phyloP scores from a whole-genome alignment of 2,888 invertebrate species.

The Machimus atricapillus region DNA sequence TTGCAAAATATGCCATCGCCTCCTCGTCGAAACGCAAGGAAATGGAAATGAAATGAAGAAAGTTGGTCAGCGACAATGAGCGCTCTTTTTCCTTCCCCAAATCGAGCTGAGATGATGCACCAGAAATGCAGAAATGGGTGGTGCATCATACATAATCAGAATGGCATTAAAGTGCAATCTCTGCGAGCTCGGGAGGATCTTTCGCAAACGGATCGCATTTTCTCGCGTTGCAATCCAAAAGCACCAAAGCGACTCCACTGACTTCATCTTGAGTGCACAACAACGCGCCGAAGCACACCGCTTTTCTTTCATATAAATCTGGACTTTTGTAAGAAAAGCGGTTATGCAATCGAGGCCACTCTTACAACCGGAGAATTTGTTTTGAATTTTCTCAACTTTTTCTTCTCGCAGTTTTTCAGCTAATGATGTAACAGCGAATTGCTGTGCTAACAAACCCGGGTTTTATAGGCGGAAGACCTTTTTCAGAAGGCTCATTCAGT shows the following conservation, averaged over 20 bases:
- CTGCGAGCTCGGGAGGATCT: not conserved
- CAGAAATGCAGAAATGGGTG: not conserved
- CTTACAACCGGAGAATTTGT: constrained; percentile 6
- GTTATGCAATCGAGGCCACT: constrained; percentile 9
- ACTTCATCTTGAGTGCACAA: not conserved
- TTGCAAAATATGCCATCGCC: constrained; percentile 20
- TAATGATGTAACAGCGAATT: not conserved
- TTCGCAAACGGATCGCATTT: not conserved
- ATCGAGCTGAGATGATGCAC: not conserved
- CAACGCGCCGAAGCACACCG: not conserved
- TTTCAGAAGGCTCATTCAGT: not conserved
- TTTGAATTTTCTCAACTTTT: constrained; percentile 5
- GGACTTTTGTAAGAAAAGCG: not conserved
- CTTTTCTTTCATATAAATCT: not conserved
- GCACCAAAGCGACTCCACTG: not conserved
- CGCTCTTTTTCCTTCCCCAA: not conserved
- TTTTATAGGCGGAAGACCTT: not conserved
- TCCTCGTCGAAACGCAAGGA: not conserved
- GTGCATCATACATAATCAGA: not conserved
- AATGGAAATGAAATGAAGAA: not conserved
- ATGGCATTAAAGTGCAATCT: not conserved
- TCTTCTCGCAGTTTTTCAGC: not conserved
- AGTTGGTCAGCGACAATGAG: constrained; percentile 4
- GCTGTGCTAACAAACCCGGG: not conserved
- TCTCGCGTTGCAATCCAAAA: not conserved